Conservation (phyloP, 2,113 vertebrate species). For the Hylia prasina region DNA sequence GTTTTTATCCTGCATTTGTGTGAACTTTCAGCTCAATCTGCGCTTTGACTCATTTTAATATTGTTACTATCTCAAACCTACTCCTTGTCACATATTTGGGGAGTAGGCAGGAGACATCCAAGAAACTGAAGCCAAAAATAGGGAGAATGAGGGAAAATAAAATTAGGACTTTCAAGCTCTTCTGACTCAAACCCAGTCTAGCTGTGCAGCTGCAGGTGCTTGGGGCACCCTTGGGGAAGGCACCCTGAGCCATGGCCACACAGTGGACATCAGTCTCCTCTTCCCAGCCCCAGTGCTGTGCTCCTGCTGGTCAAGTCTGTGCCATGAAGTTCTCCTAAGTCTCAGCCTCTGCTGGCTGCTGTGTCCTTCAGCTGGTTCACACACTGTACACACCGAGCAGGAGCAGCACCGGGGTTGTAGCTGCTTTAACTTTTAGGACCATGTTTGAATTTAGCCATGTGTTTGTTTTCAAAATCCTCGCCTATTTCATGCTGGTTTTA, state of each 20-base stretch:
- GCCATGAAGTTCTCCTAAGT: background rate
- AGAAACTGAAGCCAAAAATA: constrained; percentile 36
- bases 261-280: rapidly evolving
- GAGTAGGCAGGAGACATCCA: constrained; percentile 46
- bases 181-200: background rate
- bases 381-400: rapidly evolving
- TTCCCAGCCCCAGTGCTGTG: background rate
- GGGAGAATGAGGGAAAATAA: constrained; percentile 11
- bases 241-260: rapidly evolving
- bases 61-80: constrained; percentile 56
- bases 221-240: background rate
- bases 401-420: rapidly evolving
- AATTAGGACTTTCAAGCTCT: background rate
- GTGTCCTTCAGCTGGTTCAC: rapidly evolving
- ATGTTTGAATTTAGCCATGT: background rate
- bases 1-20: background rate
- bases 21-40: constrained; percentile 1
- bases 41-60: constrained; percentile 42
- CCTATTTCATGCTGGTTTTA: background rate
- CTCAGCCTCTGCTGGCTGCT: background rate
- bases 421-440: background rate
- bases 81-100: constrained; percentile 26
- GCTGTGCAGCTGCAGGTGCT: background rate
- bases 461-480: background rate
- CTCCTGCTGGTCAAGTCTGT: background rate